phyloP scores from a whole-genome alignment of 2,888 invertebrate species.

The Entomobrya multifasciata region DNA sequence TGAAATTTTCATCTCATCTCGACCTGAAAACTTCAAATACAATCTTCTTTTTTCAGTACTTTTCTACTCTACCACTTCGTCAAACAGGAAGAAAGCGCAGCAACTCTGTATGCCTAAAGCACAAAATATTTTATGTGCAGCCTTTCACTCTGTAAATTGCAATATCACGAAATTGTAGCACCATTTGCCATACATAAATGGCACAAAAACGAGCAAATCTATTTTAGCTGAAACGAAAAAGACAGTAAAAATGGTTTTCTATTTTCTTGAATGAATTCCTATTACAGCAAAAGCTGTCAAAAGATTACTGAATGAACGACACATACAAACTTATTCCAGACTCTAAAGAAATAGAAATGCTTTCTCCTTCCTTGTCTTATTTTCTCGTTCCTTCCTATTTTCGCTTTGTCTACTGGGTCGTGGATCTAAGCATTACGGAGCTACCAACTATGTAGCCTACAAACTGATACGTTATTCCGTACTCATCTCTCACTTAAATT shows the following conservation, averaged over 20 bases:
- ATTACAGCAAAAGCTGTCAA: conserved; percentile 17
- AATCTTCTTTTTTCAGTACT: neutral
- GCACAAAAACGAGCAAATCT: neutral
- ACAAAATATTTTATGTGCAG: neutral
- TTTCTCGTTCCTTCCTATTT: neutral
- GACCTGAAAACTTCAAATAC: conserved; percentile 14
- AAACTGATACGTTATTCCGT: no score
- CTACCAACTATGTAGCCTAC: no score
- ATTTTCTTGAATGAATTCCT: conserved; percentile 9
- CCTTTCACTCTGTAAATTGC: neutral
- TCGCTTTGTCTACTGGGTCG: no score
- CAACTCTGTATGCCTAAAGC: neutral
- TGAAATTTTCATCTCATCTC: conserved; percentile 14
- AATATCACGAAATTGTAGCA: neutral
- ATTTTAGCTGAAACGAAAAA: conserved; percentile 33
- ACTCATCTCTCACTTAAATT: neutral
- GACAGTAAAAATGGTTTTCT: conserved; percentile 16
- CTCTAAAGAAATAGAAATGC: neutral
- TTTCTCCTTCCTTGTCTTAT: neutral
- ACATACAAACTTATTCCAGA: neutral
- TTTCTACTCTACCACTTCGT: neutral
- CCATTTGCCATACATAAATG: neutral
- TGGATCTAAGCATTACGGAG: no score
- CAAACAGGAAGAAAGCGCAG: neutral
- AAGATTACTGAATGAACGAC: conserved; percentile 40